A percentile compares a stretch with the other conserved stretches of the same genome.
These are phyloP conservation scores for Netelia melanura DNA, from an alignment of 2,888 invertebrate species.

Conservation along the genomic window DNA sequence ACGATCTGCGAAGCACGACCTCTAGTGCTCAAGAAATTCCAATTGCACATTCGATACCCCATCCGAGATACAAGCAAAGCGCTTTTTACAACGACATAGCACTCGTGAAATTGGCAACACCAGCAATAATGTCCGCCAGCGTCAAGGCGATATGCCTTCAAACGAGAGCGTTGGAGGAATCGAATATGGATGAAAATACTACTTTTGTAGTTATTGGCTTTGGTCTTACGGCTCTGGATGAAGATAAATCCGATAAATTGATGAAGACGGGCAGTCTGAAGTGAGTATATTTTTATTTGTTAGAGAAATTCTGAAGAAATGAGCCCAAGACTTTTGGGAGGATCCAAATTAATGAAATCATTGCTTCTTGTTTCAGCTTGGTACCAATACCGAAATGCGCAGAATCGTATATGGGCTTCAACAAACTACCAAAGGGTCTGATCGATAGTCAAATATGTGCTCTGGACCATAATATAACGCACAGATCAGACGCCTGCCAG, in stretches of 20 bases:
- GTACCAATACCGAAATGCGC: slow-evolving; percentile 73
- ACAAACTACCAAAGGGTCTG: slow-evolving; percentile 75
- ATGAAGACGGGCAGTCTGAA: slow-evolving; percentile 77
- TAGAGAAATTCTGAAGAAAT: too few relatives aligned
- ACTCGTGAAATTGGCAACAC: slow-evolving; percentile 73
- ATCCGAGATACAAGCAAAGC: slow-evolving; percentile 77
- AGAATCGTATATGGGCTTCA: slow-evolving; percentile 67
- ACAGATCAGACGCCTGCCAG: slow-evolving; percentile 77
- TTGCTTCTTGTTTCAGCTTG: slow-evolving; percentile 68
- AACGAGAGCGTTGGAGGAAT: slow-evolving; percentile 72
- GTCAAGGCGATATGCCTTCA: slow-evolving; percentile 79
- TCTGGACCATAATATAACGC: slow-evolving; percentile 72
- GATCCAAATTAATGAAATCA: not conserved
- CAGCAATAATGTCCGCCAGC: slow-evolving; percentile 70
- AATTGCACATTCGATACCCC: slow-evolving; percentile 72
- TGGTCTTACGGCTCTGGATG: slow-evolving; percentile 74
- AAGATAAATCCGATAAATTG: slow-evolving; percentile 67
- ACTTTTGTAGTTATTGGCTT: slow-evolving; percentile 78
- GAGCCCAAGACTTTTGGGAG: too few relatives aligned
- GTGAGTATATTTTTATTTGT: slow-evolving; percentile 65
- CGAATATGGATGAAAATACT: slow-evolving; percentile 57
- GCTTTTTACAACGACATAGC: slow-evolving; percentile 79
- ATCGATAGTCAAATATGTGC: slow-evolving; percentile 78
- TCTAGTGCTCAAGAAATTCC: slow-evolving; percentile 73
- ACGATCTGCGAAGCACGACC: slow-evolving; percentile 66